Evolutionary conservation across 2,797 vertebrate species (phyloP), one percentile per base, ranked within the genome.

Genomic region (Danio albolineatus): DNA sequence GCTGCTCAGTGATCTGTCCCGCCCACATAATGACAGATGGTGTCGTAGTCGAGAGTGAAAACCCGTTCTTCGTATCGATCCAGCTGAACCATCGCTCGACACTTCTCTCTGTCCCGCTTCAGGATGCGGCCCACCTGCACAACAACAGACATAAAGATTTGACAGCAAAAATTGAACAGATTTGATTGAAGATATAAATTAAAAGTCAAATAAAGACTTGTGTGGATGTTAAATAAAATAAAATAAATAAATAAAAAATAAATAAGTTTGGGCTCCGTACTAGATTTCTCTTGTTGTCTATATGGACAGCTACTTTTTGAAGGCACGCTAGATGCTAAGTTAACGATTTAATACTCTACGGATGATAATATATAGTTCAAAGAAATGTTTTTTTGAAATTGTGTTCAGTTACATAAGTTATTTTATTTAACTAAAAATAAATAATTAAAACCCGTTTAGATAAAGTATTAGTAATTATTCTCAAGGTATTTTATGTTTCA

Each of bases 21-120:
- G 74, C 96, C 97, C 5, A 95, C 76, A 4, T 96, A 98, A 74
- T 97, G 95, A 89, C 96, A 98, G 84, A 98, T 88, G 8, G 88
- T 86, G 62, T 98, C 95, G 16, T 96, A 98, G 62, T 95, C 95
- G 82, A 97, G 84, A 0, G 91, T 91, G 87, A 96, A 90, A 43
- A 96, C 65, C 64, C 89, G 89, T 53, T 95, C 93, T 12, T 94
- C 94, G 0, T 92, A 87, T 44, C 91, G 85, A 21, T 92, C 92
- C 53, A 98, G 91, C 86, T 97, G 96, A 19, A 98, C 96, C 90
- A 96, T 87, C 2, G 95, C 97, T 65, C 41, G 87, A 88, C 92
- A 94, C 81, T 85, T 91, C 80, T 92, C 93, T 86, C 90, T 92
- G 86, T 97, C 94, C 39, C 94, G 85, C 79, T 91, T 91, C 44